Conservation (phyloP, 2,888 invertebrate genomes). For the Trachelus stipa region DNA sequence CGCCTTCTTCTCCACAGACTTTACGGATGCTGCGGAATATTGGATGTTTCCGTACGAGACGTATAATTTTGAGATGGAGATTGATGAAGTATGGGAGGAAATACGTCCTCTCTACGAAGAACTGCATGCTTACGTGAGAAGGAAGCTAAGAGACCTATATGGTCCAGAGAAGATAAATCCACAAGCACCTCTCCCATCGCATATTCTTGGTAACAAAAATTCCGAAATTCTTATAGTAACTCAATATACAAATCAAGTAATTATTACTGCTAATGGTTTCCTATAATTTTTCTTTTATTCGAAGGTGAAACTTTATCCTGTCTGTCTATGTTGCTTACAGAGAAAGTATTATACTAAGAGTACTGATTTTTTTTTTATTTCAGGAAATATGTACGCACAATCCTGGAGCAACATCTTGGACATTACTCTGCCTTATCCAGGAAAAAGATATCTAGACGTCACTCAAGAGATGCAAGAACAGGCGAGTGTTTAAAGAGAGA, state of each 20-base stretch:
- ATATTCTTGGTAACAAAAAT: conserved; percentile 74
- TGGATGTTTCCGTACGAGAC: conserved; percentile 92
- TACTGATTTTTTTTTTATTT: conserved; percentile 10
- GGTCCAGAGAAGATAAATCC: conserved; percentile 85
- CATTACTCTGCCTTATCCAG: conserved; percentile 86
- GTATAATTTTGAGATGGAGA: conserved; percentile 78
- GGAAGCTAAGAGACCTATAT: conserved; percentile 84
- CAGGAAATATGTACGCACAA: conserved; percentile 91
- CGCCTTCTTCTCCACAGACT: conserved; percentile 72
- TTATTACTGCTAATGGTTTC: no score
- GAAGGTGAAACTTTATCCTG: not conserved
- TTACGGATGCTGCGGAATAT: conserved; percentile 86
- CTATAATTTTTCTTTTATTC: not conserved
- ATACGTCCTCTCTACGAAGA: conserved; percentile 88
- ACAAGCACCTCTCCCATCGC: conserved; percentile 86
- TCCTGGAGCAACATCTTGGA: conserved; percentile 87
- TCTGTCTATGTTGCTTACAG: not conserved
- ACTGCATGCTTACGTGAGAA: conserved; percentile 89
- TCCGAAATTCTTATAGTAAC: not conserved
- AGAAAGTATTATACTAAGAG: not conserved
- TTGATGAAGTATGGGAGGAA: conserved; percentile 86
- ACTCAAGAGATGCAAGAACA: conserved; percentile 84
- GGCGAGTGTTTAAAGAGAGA: conserved; percentile 61
- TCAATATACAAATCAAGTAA: no score
- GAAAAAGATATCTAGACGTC: conserved; percentile 84